These are phyloP conservation scores for Ameiurus melas DNA, from an alignment of 2,113 vertebrate genomes.

Conservation along the genomic window DNA sequence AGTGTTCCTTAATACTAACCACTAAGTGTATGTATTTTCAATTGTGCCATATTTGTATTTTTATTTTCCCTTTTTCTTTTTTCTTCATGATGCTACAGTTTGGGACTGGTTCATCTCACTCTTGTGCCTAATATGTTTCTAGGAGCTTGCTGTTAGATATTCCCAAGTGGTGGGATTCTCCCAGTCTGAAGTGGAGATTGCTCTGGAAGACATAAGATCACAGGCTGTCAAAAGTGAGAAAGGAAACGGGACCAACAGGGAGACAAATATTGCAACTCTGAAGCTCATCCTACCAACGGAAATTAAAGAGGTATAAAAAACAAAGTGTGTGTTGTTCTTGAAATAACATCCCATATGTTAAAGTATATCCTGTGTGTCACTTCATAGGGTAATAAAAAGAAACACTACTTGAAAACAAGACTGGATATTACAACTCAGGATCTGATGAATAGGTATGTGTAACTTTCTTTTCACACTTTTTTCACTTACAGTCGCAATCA, in stretches of 20 bases:
- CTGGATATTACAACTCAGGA: constrained; percentile 82
- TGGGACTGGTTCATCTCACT: not conserved
- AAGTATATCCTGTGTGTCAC: not conserved
- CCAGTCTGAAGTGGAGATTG: constrained; percentile 69
- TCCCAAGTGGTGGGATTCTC: constrained; percentile 72
- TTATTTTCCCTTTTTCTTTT: not conserved
- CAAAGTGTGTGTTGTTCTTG: not conserved
- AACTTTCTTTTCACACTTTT: not conserved
- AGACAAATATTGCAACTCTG: constrained; percentile 83
- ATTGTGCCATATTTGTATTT: not conserved
- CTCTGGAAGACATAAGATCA: constrained; percentile 82
- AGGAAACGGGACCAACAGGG: constrained; percentile 81
- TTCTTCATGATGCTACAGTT: not conserved
- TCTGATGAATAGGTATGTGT: constrained; percentile 80
- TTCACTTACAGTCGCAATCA: too few species aligned
- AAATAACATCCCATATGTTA: not conserved
- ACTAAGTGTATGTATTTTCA: not conserved
- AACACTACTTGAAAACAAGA: constrained; percentile 77
- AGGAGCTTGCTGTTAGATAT: constrained; percentile 85
- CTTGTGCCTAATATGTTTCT: constrained; percentile 38
- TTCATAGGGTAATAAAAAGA: constrained; percentile 63
- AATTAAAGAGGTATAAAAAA: constrained; percentile 51
- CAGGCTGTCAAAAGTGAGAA: constrained; percentile 81
- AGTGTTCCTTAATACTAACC: not conserved
- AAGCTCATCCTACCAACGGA: constrained; percentile 81